Percentiles rank a stretch among this genome's conserved stretches.
Evolutionary conservation across 2,797 vertebrate genomes (phyloP).

Genomic region (Ctenochaetus hawaiiensis): DNA sequence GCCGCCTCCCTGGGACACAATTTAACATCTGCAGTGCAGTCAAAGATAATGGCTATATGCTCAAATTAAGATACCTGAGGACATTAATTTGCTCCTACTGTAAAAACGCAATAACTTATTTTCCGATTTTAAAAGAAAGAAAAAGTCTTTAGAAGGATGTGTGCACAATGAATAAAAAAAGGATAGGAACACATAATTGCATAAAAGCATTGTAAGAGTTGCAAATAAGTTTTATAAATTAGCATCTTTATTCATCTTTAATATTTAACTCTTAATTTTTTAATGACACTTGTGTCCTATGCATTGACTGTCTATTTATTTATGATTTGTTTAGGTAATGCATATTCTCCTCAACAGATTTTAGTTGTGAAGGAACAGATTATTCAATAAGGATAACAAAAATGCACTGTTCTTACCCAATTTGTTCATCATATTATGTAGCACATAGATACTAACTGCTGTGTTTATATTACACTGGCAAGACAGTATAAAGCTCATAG

Average conservation of each 20-base stretch:
- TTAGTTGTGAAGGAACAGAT: background rate
- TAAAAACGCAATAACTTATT: background rate
- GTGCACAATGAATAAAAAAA: background rate
- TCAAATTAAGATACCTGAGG: conserved; percentile 2
- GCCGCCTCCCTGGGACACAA: conserved; percentile 39
- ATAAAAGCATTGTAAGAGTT: background rate
- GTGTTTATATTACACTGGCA: background rate
- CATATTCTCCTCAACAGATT: background rate
- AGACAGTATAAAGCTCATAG: no score
- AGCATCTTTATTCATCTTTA: background rate
- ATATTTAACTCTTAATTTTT: background rate
- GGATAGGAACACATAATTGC: background rate
- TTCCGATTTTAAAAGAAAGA: background rate
- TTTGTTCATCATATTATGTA: background rate
- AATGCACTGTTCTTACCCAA: background rate
- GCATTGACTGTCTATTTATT: background rate
- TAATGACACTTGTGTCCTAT: background rate
- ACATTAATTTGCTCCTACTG: background rate
- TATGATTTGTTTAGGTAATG: background rate
- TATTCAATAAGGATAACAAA: background rate
- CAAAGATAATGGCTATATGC: background rate
- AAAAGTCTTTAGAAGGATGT: no score
- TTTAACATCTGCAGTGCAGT: conserved; percentile 59
- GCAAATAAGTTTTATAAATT: background rate
- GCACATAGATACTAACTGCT: background rate